phyloP scores from a whole-genome alignment of 2,888 invertebrate species.

The Muschampia staudingeri region DNA sequence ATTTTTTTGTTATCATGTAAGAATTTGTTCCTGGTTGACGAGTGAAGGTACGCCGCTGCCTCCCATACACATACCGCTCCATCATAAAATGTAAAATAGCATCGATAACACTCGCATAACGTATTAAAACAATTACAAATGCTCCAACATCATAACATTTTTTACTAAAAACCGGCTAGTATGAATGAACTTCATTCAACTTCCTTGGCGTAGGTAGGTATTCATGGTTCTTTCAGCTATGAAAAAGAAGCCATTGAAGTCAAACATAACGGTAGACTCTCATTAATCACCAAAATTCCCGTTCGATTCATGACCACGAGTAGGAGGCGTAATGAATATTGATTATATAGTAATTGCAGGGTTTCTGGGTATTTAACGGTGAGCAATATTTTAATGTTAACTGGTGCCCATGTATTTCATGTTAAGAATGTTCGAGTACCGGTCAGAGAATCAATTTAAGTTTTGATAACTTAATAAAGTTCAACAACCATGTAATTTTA shows the following conservation, averaged over 20 bases:
- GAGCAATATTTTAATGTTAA: conserved; percentile 54
- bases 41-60: conserved; percentile 78
- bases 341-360: conserved; percentile 54
- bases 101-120: conserved; percentile 81
- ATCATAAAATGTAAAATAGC: conserved; percentile 87
- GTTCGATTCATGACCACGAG: conserved; percentile 56
- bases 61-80: conserved; percentile 82
- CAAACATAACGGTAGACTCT: conserved; percentile 54
- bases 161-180: conserved; percentile 70
- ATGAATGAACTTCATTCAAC: conserved; percentile 69
- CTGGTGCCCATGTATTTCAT: conserved; percentile 33
- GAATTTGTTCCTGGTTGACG: conserved; percentile 89
- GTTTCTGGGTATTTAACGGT: conserved; percentile 60
- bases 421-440: conserved; percentile 34
- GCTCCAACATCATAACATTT: conserved; percentile 73
- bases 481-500: conserved; percentile 1
- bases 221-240: conserved; percentile 46
- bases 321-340: conserved; percentile 66
- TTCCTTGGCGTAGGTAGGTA: conserved; percentile 66
- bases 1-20: conserved; percentile 78
- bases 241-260: conserved; percentile 53
- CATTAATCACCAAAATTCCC: conserved; percentile 55
- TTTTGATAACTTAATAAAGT: conserved; percentile 40
- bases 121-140: conserved; percentile 79
- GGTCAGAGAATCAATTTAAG: conserved; percentile 36